These are phyloP conservation scores for Kryptolebias marmoratus DNA, from an alignment of 2,113 vertebrate species.

Conservation along the genomic window DNA sequence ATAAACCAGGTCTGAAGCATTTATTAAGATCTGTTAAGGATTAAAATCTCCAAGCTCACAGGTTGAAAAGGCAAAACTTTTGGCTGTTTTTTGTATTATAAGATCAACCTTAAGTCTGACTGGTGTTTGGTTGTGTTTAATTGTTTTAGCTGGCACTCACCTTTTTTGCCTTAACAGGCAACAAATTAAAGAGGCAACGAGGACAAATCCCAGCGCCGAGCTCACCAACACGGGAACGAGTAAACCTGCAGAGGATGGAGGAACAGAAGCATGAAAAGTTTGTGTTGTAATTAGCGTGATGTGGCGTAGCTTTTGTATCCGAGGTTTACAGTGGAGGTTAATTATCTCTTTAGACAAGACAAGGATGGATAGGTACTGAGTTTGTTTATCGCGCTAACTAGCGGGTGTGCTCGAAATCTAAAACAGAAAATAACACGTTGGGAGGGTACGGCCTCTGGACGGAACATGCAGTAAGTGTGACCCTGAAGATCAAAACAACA, in stretches of 20 bases:
- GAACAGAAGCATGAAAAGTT: conserved; percentile 35
- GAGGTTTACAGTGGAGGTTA: not conserved
- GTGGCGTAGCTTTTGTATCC: not conserved
- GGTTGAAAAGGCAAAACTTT: too few species aligned
- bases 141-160: conserved; percentile 71
- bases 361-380: too few species aligned
- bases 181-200: conserved; percentile 72
- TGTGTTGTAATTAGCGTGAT: not conserved
- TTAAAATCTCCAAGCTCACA: not conserved
- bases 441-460: not conserved
- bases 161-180: conserved; percentile 85
- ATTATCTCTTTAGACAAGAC: not conserved
- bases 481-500: not conserved
- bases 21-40: not conserved
- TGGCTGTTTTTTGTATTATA: too few species aligned
- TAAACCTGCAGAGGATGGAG: conserved; percentile 78
- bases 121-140: not conserved
- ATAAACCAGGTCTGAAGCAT: not conserved
- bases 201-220: conserved; percentile 76
- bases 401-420: not conserved
- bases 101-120: not conserved
- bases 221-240: conserved; percentile 77
- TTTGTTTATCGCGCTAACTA: not conserved
- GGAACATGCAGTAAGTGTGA: not conserved
- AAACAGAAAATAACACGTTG: not conserved